Base-by-base conservation (phyloP, 1,140 invertebrate genomes). In the Ips typographus region DNA sequence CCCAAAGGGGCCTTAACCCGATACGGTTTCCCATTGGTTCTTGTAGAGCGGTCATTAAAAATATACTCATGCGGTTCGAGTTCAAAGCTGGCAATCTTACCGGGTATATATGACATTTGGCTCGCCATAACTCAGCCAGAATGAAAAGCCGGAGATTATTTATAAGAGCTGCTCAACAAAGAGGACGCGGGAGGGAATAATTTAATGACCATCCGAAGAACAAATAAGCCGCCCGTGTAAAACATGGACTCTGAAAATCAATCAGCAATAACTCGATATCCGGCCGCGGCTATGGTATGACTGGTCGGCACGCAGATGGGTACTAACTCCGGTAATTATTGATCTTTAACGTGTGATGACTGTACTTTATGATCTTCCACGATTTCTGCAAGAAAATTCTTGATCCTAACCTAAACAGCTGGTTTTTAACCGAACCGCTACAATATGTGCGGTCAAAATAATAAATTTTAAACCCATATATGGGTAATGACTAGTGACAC, bases 181-280 rank as follows among this genome's bases (percentile, higher is more conserved):
- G 61, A 67, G 68, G 40, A 63, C 64, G 70, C 72, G 72, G 75
- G 72, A 72, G 74, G 74, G 62, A 71, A 72, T 77, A 76, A 77
- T 76, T 77, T 77, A 77, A 72, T 76, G 75, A 63, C 68, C 70
- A 62, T 71, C 63, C 56, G 52, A 61, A 69, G 74, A 74, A 76
- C 73, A 74, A 74, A 74, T 69, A 66, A 40, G 69, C 76, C 76
- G 76, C 57, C 70, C 8, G 73, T 74, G 76, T 76, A 75, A 74
- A 70, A 75, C 74, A 75, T 61, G 71, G 70, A 40, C 70, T 65
- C 56, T 64, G 65, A 75, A 76, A 77, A 77, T 77, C 75, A 76
- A 77, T 77, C 76, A 75, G 75, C 73, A 75, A 77, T 75, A 75
- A 75, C 72, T 75, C 65, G 72, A 72, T 69, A 53, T 39, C 49